These are phyloP conservation scores for Drosophila ambigua DNA, from an alignment of 1,140 invertebrate species.

Conservation along the genomic window DNA sequence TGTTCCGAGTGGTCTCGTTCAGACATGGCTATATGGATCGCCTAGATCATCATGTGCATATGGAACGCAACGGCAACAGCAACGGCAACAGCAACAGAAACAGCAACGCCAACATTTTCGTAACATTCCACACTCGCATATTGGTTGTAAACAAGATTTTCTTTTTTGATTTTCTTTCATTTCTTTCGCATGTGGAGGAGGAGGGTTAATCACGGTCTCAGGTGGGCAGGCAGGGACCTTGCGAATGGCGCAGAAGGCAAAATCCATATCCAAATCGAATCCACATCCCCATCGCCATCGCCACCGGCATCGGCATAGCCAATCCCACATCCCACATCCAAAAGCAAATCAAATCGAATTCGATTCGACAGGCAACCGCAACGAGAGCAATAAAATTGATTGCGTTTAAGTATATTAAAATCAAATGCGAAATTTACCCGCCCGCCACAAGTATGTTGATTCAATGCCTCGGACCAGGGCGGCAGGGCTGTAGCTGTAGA, in stretches of 20 bases:
- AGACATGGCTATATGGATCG: constrained; percentile 23
- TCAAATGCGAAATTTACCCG: constrained; percentile 63
- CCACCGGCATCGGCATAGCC: constrained; percentile 17
- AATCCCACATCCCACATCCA: constrained; percentile 44
- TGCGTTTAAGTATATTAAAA: constrained; percentile 79
- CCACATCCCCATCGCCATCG: constrained; percentile 9
- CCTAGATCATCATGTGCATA: constrained; percentile 64
- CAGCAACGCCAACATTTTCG: constrained; percentile 48
- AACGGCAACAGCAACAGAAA: background rate
- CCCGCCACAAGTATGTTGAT: constrained; percentile 8
- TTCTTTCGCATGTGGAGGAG: constrained; percentile 22
- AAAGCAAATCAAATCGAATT: constrained; percentile 79
- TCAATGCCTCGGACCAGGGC: too few relatives aligned
- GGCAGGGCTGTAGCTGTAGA: too few relatives aligned
- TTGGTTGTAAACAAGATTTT: constrained; percentile 67
- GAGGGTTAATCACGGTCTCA: background rate
- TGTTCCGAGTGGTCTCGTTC: constrained; percentile 3
- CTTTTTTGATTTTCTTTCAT: constrained; percentile 21
- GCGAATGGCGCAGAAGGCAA: constrained; percentile 54
- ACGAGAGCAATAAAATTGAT: constrained; percentile 80
- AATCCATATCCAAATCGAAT: constrained; percentile 42
- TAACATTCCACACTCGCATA: constrained; percentile 66
- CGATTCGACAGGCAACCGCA: constrained; percentile 76
- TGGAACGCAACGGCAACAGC: constrained; percentile 46
- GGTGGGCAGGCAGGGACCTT: constrained; percentile 24